Conservation (phyloP, 2,113 vertebrate species). For the Perca schrenkii region DNA sequence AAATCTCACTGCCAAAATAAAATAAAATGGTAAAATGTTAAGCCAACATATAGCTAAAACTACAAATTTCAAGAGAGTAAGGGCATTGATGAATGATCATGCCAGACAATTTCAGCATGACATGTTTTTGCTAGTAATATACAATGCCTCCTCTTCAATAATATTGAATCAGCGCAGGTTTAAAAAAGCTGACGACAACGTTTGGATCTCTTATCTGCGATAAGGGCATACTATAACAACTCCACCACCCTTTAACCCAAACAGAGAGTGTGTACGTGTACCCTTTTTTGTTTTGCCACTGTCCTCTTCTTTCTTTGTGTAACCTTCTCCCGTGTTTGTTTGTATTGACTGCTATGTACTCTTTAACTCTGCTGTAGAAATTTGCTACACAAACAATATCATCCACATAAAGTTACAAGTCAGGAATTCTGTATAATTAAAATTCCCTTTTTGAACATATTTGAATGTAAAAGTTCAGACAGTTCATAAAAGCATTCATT, state of each 20-base stretch:
- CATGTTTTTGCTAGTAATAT: background rate
- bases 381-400: background rate
- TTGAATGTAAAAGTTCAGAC: background rate
- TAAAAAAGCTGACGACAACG: background rate
- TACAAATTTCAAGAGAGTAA: background rate
- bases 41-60: background rate
- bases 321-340: constrained; percentile 24
- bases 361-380: constrained; percentile 24
- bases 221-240: background rate
- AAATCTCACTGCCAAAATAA: background rate
- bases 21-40: background rate
- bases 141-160: background rate
- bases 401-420: background rate
- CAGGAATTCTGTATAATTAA: background rate
- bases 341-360: constrained; percentile 30
- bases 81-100: background rate
- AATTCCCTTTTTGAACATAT: background rate
- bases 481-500: background rate
- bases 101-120: background rate
- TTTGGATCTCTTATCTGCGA: background rate
- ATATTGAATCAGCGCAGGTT: background rate
- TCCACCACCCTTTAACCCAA: constrained; percentile 2
- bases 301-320: constrained; percentile 24
- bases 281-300: constrained; percentile 13
- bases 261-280: background rate